Conservation (phyloP, 2,113 vertebrate genomes). For the Irena cyanogastra region DNA sequence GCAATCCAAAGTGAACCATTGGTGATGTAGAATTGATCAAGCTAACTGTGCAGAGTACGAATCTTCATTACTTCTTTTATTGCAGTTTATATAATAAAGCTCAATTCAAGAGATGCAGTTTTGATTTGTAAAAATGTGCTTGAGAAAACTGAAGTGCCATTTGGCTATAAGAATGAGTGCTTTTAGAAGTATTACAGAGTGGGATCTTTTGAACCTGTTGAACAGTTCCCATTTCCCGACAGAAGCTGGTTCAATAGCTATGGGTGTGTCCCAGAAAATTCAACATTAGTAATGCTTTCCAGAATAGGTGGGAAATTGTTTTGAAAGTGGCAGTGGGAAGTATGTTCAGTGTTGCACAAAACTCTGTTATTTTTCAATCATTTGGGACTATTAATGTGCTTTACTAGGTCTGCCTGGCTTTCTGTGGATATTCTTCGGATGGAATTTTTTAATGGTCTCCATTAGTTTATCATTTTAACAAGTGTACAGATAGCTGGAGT, state of each 20-base stretch:
- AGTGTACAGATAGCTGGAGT: neutral
- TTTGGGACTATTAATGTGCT: neutral
- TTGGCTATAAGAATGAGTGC: neutral
- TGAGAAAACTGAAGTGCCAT: neutral
- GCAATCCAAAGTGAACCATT: neutral
- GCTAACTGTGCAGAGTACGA: rapidly evolving
- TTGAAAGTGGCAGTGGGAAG: neutral
- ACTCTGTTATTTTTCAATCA: neutral
- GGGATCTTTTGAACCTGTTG: neutral
- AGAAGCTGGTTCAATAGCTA: neutral
- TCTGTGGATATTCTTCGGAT: neutral
- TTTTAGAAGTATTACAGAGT: neutral
- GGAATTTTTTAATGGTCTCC: neutral
- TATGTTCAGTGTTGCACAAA: neutral
- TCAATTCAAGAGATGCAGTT: neutral
- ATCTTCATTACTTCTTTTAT: neutral
- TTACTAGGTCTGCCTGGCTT: neutral
- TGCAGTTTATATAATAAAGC: neutral
- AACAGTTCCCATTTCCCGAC: neutral
- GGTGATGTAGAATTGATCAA: neutral
- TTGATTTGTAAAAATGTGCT: neutral
- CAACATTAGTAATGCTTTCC: conserved; percentile 13
- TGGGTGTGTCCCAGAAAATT: neutral
- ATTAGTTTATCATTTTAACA: conserved; percentile 3
- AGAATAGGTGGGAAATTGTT: neutral